Percentiles rank a stretch among this genome's conserved stretches.
These are phyloP conservation scores for Neopelma chrysocephalum DNA, from an alignment of 2,797 vertebrate species.

Conservation along the genomic window DNA sequence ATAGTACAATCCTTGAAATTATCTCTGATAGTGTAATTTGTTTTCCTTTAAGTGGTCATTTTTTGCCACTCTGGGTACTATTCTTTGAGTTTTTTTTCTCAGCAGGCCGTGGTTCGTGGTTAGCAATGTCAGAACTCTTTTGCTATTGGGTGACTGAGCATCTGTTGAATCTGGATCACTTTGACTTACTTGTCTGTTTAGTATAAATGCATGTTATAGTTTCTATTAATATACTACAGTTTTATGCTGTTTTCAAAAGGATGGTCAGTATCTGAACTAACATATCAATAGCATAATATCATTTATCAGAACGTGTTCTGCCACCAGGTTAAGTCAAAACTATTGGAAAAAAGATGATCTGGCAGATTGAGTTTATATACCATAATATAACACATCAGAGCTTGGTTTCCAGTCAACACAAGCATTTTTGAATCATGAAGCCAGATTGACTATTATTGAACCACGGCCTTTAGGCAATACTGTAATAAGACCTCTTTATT, in stretches of 20 bases:
- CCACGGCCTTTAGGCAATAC: background rate
- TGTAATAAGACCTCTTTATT: background rate
- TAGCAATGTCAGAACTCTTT: background rate
- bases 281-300: background rate
- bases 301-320: background rate
- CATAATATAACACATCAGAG: background rate
- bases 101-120: background rate
- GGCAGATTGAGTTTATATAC: background rate
- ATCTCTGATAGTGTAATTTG: background rate
- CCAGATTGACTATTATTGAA: background rate
- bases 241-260: background rate
- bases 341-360: background rate
- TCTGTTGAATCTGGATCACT: background rate
- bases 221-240: background rate
- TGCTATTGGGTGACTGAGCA: background rate
- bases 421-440: background rate
- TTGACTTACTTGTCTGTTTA: background rate
- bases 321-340: background rate
- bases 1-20: background rate
- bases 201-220: background rate
- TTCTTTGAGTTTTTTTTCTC: background rate
- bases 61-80: background rate
- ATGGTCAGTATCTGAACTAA: background rate
- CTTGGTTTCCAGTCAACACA: background rate
- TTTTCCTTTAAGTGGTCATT: background rate